Base-by-base conservation (phyloP, 2,888 invertebrate genomes). In the Brachypalpus laphriformis region DNA sequence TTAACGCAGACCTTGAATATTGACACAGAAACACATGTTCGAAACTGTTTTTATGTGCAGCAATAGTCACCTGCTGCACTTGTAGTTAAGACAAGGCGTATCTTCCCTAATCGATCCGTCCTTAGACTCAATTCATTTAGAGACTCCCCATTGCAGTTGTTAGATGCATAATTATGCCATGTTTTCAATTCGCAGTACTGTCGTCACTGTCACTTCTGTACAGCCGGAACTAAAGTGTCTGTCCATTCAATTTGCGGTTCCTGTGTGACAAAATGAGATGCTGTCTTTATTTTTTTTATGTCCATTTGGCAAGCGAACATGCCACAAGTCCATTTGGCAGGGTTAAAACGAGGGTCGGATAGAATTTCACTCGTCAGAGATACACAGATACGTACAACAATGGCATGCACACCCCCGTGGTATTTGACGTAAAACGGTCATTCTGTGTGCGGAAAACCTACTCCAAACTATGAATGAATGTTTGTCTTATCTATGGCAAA, bases 391-490 rank as follows among this genome's bases (percentile, higher is more conserved):
- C 40, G 34, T n/a, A 66, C 51, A 57, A 28, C 20, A 56, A 18
- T 28, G 18, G 6, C 22, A 40, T 16, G 54, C 28, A 51, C 61
- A 70, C 57, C 71, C 71, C 59, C 28, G 18, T 51, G 65, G 42
- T n/a, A 14, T 61, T 80, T 74, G 80, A 83, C 80, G 83, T 80
- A 83, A 80, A 83, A 80, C 54, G 74, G 74, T 74, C 74, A 80
- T 28, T 74, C 25, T 28, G 51, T 28, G 51, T 74, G 34, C 61
- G 78, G 82, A 80, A 80, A 83, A 80, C 72, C 82, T 68, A 75
- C 83, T 83, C 83, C 80, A 80, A 83, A 83, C 74, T 70, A 83
- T 83, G 83, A 83, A 83, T 83, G 83, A 80, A 83, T 70, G 68
- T 61, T 83, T 83, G 80, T 74, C 83, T 83, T 80, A 80, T 83